These are phyloP conservation scores for Alectoris magna DNA, from an alignment of 2,797 vertebrate species.

Conservation along the genomic window DNA sequence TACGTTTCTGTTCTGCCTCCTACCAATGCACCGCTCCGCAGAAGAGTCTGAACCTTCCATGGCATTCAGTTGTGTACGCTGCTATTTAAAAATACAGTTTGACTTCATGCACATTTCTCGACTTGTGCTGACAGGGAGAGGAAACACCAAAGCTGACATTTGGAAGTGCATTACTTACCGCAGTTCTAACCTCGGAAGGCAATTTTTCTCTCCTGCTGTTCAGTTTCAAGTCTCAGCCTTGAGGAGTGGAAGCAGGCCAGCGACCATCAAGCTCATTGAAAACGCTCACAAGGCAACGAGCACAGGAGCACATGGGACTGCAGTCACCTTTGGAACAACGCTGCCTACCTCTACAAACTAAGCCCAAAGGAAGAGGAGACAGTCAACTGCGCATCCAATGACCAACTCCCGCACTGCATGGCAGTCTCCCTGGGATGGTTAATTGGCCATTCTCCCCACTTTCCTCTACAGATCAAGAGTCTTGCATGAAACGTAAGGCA, in stretches of 20 bases:
- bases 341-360: background rate
- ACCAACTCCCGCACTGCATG: accelerated
- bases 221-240: slow-evolving; percentile 30
- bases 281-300: background rate
- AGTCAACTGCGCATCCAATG: background rate
- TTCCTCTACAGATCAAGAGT: background rate
- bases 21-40: background rate
- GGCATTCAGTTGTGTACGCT: accelerated
- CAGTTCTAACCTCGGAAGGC: background rate
- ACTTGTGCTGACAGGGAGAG: slow-evolving; percentile 39
- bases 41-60: background rate
- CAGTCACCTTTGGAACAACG: background rate
- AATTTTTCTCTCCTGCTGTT: slow-evolving; percentile 34
- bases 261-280: slow-evolving; percentile 29
- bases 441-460: background rate
- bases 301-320: background rate
- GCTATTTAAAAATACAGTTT: slow-evolving; percentile 31
- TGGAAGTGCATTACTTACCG: slow-evolving; percentile 28
- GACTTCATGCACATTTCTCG: background rate
- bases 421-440: accelerated
- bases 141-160: slow-evolving; percentile 40
- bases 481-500: background rate
- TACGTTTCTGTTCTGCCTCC: background rate
- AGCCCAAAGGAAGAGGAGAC: background rate
- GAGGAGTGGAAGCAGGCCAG: slow-evolving; percentile 35